Percentiles rank a stretch among this genome's conserved stretches.
Evolutionary conservation across 2,888 invertebrate species (phyloP).

Genomic region (Spilarctia lutea): DNA sequence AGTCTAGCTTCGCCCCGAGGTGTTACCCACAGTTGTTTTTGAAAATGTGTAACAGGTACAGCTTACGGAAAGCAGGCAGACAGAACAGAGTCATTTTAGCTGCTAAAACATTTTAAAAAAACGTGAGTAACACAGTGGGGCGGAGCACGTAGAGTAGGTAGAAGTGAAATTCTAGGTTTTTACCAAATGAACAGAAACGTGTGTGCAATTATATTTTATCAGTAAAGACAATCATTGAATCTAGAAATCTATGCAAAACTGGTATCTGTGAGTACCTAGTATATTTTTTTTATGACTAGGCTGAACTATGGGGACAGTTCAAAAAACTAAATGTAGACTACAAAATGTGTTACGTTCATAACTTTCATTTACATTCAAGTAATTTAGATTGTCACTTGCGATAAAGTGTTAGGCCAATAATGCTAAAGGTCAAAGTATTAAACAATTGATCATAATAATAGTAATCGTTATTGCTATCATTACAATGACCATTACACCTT

Average conservation of each 20-base stretch:
- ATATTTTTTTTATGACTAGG: not conserved
- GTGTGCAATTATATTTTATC: not conserved
- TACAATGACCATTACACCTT: not conserved
- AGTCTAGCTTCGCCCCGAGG: too few species aligned
- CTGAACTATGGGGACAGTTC: not conserved
- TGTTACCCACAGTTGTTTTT: too few species aligned
- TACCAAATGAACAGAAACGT: not conserved
- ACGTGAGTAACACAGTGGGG: too few species aligned
- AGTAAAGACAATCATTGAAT: not conserved
- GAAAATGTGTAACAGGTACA: too few species aligned
- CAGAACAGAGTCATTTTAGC: too few species aligned
- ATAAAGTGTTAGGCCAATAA: not conserved
- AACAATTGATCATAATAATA: not conserved
- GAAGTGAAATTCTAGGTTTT: too few species aligned
- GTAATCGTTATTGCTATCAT: not conserved
- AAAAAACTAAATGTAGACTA: not conserved
- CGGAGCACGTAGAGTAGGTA: too few species aligned
- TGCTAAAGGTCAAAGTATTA: constrained; percentile 3
- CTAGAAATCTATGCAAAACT: not conserved
- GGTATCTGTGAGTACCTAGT: not conserved
- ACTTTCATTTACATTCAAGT: constrained; percentile 1
- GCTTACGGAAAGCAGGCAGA: too few species aligned
- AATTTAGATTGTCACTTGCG: constrained; percentile 16
- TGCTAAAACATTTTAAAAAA: too few species aligned
- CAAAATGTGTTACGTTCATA: not conserved